Evolutionary conservation across 2,888 invertebrate species (phyloP), one percentile per base, ranked within the genome.

Genomic region (Perdita meconis): DNA sequence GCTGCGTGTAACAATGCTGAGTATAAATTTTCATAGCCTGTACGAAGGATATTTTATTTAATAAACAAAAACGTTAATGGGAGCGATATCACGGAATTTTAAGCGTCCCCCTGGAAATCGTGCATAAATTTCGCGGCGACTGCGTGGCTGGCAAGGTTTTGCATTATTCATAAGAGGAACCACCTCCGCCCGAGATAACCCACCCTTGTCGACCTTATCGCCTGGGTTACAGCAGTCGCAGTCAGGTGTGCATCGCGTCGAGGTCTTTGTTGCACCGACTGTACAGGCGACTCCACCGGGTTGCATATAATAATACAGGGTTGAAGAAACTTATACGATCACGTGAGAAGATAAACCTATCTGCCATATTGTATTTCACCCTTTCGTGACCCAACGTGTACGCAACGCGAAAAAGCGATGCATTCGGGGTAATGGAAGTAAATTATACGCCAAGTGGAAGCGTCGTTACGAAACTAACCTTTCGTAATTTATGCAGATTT

Each of bases 111-210:
- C 42, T 67, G 42, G 12, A 40, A 78, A 44, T 59, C 42, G 42
- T 22, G 63, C 63, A 59, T 71, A 71, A n/a, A 77, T 81, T 81
- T 79, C 77, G 75, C 66, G 72, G 78, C 68, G 40, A 56, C 53
- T 71, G 57, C 56, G 71, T 16, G 19, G 68, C 74, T 44, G 64
- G 42, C 8, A n/a, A 24, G 64, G 73, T 60, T 67, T 74, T 89
- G 88, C 85, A 88, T 89, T 88, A 89, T 89, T 88, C 89, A 89
- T 87, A 84, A 67, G 80, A 86, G 74, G 81, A 69, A 74, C 79
- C 75, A 82, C 80, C 69, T 78, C 68, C 67, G 79, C 71, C 72
- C 78, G 79, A 85, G 89, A 88, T 89, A 89, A 88, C 80, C 78
- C 81, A 81, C 85, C 85, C 89, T 85, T 81, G 85, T 71, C 80